These are phyloP conservation scores for Pampusana beccarii DNA, from an alignment of 2,113 vertebrate species.

Conservation along the genomic window DNA sequence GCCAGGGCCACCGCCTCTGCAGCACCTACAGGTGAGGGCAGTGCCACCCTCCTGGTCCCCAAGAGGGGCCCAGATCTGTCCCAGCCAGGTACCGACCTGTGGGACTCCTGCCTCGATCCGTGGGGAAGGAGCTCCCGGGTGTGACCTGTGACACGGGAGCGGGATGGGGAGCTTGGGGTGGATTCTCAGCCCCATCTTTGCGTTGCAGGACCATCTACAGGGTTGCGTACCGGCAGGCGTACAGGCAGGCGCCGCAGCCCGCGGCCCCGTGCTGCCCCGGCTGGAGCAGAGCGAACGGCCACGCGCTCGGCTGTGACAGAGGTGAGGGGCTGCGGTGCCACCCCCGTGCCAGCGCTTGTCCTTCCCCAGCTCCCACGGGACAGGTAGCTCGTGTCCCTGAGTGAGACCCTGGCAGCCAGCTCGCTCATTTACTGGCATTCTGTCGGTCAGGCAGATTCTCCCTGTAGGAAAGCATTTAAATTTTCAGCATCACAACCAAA, in stretches of 20 bases:
- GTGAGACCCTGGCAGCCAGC: not conserved
- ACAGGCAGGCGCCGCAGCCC: not conserved
- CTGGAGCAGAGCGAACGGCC: constrained; percentile 74
- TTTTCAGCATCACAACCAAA: not conserved
- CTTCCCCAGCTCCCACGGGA: not conserved
- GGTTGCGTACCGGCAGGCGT: constrained; percentile 81
- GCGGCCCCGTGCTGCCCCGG: constrained; percentile 86
- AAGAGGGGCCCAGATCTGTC: fast-evolving
- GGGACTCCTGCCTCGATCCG: fast-evolving
- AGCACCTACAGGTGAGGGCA: constrained; percentile 90
- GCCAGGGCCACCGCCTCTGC: constrained; percentile 84
- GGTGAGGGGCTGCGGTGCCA: constrained; percentile 72
- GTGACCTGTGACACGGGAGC: fast-evolving
- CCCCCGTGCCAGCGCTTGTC: fast-evolving
- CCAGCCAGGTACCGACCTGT: not conserved
- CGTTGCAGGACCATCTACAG: constrained; percentile 84
- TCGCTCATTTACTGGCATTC: not conserved
- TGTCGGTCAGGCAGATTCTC: not conserved
- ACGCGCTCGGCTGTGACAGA: constrained; percentile 78
- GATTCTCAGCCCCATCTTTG: not conserved
- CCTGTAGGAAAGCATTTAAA: not conserved
- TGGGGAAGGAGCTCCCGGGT: not conserved
- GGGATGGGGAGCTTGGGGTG: not conserved
- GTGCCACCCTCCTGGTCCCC: fast-evolving
- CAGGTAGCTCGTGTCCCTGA: not conserved